Conservation (phyloP, 2,797 vertebrate species). For the Spondyliosoma cantharus region DNA sequence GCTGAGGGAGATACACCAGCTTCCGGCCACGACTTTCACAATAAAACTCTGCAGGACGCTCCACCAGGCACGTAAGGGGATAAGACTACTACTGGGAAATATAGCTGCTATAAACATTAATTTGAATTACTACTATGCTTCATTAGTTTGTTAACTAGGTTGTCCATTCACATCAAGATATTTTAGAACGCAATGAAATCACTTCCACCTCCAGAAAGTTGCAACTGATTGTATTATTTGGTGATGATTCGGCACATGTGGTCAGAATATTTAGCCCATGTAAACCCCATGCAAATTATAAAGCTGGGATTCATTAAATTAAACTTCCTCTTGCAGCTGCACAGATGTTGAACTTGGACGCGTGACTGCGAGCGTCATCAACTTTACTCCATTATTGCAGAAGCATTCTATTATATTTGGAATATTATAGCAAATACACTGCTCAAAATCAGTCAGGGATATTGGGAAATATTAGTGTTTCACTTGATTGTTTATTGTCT, state of each 20-base stretch:
- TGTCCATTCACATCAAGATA: not conserved
- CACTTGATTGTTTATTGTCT: no score
- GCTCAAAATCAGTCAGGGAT: no score
- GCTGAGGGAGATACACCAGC: rapidly evolving
- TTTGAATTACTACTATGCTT: no score
- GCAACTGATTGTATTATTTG: no score
- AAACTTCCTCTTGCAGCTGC: not conserved
- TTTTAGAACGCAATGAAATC: not conserved
- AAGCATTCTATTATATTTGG: not conserved
- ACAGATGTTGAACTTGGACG: not conserved
- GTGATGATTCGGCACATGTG: not conserved
- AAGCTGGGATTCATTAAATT: no score
- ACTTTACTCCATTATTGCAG: not conserved
- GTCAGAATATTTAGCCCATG: not conserved
- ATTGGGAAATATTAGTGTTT: no score
- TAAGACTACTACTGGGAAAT: not conserved
- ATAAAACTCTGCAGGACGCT: conserved; percentile 32
- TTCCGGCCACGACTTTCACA: conserved; percentile 59
- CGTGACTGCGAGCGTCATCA: not conserved
- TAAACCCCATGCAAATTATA: not conserved
- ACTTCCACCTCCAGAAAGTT: no score
- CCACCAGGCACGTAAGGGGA: not conserved
- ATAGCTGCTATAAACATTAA: not conserved
- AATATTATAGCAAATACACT: not conserved
- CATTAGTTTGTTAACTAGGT: not conserved